A percentile compares a stretch with the other conserved stretches of the same genome.
Conservation (phyloP, 2,888 invertebrate species). For the Trachelus stipa region DNA sequence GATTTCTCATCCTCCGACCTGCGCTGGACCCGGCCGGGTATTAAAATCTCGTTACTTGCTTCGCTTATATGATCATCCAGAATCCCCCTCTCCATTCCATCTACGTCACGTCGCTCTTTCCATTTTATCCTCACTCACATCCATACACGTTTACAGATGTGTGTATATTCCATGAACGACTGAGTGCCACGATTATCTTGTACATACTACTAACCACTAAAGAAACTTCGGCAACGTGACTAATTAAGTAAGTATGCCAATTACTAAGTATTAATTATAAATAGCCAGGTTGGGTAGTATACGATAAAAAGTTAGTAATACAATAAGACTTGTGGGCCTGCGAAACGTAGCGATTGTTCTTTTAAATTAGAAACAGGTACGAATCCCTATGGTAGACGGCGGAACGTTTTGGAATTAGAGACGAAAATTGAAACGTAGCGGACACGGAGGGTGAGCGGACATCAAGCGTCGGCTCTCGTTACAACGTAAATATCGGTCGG, state of each 20-base stretch:
- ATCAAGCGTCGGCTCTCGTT: conserved; percentile 28
- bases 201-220: neutral
- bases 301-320: neutral
- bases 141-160: neutral
- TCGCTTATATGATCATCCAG: conserved; percentile 4
- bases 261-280: neutral
- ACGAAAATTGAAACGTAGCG: neutral
- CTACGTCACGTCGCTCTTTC: neutral
- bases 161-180: neutral
- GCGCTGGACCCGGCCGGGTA: conserved; percentile 20
- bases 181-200: neutral
- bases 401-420: neutral
- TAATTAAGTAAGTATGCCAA: neutral
- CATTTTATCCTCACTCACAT: neutral
- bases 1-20: conserved; percentile 16
- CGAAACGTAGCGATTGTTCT: neutral
- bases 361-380: neutral
- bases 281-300: neutral
- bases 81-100: neutral
- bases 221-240: neutral
- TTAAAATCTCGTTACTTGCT: conserved; percentile 39
- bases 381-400: neutral
- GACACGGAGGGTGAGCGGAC: neutral
- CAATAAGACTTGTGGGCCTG: neutral
- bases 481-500: conserved; percentile 37